Evolutionary conservation across 2,888 invertebrate genomes (phyloP).

Genomic region (Cabera pusaria): DNA sequence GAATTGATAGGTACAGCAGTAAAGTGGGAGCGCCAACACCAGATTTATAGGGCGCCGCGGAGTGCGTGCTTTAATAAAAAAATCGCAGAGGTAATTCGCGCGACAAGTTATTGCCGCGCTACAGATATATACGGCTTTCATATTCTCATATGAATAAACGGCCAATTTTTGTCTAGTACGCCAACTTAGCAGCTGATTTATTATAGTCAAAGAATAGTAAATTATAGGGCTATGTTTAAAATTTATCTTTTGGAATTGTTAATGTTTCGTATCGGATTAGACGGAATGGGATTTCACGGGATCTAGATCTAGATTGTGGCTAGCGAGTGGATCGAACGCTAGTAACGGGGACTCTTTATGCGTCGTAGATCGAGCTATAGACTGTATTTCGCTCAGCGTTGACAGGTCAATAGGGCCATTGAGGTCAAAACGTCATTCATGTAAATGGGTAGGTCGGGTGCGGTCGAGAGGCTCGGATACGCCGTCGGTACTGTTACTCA

Average conservation of each 20-base stretch:
- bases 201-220: too few relatives aligned
- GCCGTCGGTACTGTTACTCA: constrained; percentile 47
- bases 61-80: constrained; percentile 77
- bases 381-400: constrained; percentile 26
- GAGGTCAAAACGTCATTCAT: constrained; percentile 39
- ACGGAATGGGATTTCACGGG: neutral
- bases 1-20: constrained; percentile 71
- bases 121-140: constrained; percentile 67
- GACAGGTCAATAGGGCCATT: constrained; percentile 31
- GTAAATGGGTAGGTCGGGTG: constrained; percentile 29
- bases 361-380: constrained; percentile 22
- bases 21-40: constrained; percentile 69
- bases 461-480: constrained; percentile 26
- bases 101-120: constrained; percentile 73
- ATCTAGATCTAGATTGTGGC: constrained; percentile 9
- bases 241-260: constrained; percentile 31
- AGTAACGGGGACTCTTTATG: constrained; percentile 7
- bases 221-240: constrained; percentile 35
- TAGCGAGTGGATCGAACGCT: neutral
- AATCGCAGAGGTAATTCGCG: constrained; percentile 77
- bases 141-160: constrained; percentile 66
- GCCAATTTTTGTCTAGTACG: constrained; percentile 58
- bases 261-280: constrained; percentile 14
- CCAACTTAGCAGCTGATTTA: constrained; percentile 49
- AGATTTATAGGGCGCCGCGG: constrained; percentile 78